Conservation (phyloP, 2,888 invertebrate genomes). For the Torymus texanus region DNA sequence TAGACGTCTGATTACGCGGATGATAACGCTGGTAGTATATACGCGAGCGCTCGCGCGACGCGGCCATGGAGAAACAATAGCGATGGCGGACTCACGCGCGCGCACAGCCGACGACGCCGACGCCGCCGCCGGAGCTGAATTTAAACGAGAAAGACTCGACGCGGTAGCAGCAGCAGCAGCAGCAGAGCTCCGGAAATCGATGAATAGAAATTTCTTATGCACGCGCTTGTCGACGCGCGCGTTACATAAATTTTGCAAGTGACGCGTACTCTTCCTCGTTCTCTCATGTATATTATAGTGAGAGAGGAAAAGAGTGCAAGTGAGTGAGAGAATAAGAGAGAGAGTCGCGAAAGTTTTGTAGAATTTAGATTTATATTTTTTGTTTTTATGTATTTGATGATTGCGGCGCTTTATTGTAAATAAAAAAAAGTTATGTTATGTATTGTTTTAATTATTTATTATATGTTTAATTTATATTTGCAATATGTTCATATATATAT, state of each 20-base stretch:
- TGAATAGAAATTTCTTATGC: slow-evolving; percentile 50
- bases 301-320: too few relatives aligned
- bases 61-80: slow-evolving; percentile 57
- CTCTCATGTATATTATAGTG: too few relatives aligned
- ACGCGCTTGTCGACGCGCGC: slow-evolving; percentile 5
- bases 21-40: slow-evolving; percentile 27
- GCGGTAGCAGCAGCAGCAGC: background rate
- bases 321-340: too few relatives aligned
- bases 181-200: slow-evolving; percentile 48
- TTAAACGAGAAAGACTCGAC: slow-evolving; percentile 45
- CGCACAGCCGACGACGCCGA: background rate
- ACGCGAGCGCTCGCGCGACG: slow-evolving; percentile 24
- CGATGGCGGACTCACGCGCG: slow-evolving; percentile 58
- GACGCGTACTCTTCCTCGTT: background rate
- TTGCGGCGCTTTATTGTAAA: too few relatives aligned
- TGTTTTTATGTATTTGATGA: too few relatives aligned
- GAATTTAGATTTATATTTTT: too few relatives aligned
- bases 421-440: too few relatives aligned
- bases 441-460: too few relatives aligned
- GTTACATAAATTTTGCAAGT: slow-evolving; percentile 32
- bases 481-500: too few relatives aligned
- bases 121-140: slow-evolving; percentile 21
- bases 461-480: too few relatives aligned
- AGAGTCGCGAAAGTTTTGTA: too few relatives aligned
- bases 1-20: slow-evolving; percentile 41